phyloP scores from a whole-genome alignment of 2,888 invertebrate species.

The Abrostola tripartita region DNA sequence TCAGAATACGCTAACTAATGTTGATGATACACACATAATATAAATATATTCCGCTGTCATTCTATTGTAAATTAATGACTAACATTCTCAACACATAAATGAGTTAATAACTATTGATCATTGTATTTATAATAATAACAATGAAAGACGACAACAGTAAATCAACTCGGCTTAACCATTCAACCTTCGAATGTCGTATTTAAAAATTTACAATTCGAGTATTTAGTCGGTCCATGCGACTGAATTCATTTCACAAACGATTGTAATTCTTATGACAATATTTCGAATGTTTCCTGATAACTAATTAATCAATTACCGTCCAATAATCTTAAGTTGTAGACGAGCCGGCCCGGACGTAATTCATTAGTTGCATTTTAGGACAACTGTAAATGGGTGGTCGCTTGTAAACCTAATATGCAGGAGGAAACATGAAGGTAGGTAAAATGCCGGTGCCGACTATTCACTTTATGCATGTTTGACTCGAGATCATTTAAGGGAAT shows the following conservation, averaged over 20 bases:
- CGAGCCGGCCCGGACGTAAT: neutral
- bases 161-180: neutral
- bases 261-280: neutral
- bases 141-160: slow-evolving; percentile 22
- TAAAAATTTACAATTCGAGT: neutral
- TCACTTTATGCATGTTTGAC: neutral
- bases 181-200: neutral
- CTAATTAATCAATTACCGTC: neutral
- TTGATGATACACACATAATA: neutral
- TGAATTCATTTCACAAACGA: neutral
- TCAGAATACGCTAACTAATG: neutral
- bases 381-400: neutral
- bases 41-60: slow-evolving; percentile 15
- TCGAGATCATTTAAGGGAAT: too few relatives aligned
- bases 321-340: neutral
- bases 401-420: neutral
- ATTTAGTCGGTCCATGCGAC: too few relatives aligned
- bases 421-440: neutral
- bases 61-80: slow-evolving; percentile 37
- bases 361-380: slow-evolving; percentile 2
- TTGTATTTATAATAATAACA: slow-evolving; percentile 30
- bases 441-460: neutral
- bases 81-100: slow-evolving; percentile 28
- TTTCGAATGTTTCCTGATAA: neutral
- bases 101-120: slow-evolving; percentile 20